Conservation (phyloP, 35 echinoderm and acorn worm species). For the Eucidaris tribuloides region DNA sequence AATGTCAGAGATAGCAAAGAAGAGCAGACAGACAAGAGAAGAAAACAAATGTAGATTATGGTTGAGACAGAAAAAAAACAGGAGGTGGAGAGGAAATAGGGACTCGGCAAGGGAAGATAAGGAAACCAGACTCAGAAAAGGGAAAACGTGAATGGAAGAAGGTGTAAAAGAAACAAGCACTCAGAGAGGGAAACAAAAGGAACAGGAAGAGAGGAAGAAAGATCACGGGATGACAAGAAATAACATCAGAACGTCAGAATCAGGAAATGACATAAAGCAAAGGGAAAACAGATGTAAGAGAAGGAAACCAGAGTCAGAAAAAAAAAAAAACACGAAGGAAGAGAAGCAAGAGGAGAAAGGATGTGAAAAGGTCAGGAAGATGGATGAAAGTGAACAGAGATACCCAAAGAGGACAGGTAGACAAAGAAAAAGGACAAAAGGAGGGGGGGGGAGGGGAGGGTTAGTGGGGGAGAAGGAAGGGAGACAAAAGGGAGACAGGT, state of each 20-base stretch:
- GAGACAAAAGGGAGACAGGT: conserved; percentile 2
- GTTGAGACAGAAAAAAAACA: not conserved
- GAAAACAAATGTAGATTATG: not conserved
- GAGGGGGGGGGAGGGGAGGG: not conserved
- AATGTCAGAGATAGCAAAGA: not conserved
- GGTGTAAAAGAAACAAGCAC: not conserved
- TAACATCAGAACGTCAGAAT: not conserved
- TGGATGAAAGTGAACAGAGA: not conserved
- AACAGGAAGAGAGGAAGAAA: not conserved
- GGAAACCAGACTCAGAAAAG: not conserved
- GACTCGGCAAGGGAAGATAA: not conserved
- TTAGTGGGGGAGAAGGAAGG: not conserved
- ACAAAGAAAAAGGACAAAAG: conserved; percentile 1
- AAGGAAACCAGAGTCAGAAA: not conserved
- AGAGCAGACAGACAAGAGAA: no score
- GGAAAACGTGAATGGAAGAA: not conserved
- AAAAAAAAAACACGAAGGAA: not conserved
- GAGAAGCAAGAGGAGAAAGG: conserved; percentile 1
- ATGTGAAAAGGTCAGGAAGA: not conserved
- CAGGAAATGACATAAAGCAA: no score
- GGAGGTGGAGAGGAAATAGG: not conserved
- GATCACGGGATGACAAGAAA: not conserved
- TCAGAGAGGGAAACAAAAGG: not conserved
- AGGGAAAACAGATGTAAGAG: not conserved
- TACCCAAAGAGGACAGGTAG: not conserved